phyloP scores from a whole-genome alignment of 2,888 invertebrate species.

The Polylopha cassiicola region DNA sequence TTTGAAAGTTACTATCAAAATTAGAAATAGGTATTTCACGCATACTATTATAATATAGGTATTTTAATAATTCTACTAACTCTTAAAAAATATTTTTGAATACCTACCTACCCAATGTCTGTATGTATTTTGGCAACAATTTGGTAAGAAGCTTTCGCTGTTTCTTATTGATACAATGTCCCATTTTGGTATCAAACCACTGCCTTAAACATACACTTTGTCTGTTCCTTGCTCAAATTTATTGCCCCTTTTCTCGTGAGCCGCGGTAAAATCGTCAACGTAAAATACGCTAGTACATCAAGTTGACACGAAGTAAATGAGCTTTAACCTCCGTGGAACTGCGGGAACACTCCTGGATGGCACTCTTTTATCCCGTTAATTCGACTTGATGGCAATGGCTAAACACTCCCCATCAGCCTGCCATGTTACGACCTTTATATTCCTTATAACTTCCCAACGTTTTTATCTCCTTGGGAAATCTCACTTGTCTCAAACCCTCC shows the following conservation, averaged over 20 bases:
- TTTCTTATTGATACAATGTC: not conserved
- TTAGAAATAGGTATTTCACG: no score
- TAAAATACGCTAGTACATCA: conserved; percentile 47
- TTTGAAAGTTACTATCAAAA: no score
- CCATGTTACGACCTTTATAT: conserved; percentile 6
- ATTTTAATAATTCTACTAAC: no score
- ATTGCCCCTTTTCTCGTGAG: conserved; percentile 36
- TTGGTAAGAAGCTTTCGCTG: not conserved
- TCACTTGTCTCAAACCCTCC: conserved; percentile 4
- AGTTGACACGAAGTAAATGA: conserved; percentile 41
- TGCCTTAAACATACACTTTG: conserved; percentile 13
- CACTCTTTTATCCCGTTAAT: conserved; percentile 31
- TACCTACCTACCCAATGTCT: no score
- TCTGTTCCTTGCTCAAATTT: conserved; percentile 36
- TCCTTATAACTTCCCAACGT: conserved; percentile 19
- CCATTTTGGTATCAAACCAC: not conserved
- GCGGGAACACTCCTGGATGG: conserved; percentile 31
- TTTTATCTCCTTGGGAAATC: conserved; percentile 17
- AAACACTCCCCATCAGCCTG: conserved; percentile 31
- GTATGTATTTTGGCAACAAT: conserved; percentile 2
- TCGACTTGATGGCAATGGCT: conserved; percentile 31
- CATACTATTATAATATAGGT: no score
- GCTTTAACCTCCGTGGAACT: conserved; percentile 32
- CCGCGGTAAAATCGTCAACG: conserved; percentile 27
- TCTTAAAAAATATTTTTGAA: no score